Conservation (phyloP, 2,888 invertebrate species). For the Empis stercorea region DNA sequence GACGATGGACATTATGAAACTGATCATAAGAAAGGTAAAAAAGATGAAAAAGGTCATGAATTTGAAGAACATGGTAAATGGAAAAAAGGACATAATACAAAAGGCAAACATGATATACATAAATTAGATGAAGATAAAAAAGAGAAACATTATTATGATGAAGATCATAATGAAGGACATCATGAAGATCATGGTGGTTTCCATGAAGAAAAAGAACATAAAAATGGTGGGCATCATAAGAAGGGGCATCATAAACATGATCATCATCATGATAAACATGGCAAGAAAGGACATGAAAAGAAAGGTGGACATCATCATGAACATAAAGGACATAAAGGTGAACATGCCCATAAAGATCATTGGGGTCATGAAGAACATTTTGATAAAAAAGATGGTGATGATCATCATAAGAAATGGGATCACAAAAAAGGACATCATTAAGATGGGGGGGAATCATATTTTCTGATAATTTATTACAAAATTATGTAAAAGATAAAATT, state of each 20-base stretch:
- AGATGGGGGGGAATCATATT: background rate
- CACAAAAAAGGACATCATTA: constrained; percentile 40
- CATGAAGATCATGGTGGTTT: constrained; percentile 71
- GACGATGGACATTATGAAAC: constrained; percentile 31
- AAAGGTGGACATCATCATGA: constrained; percentile 70
- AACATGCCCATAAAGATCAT: constrained; percentile 64
- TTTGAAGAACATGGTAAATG: constrained; percentile 49
- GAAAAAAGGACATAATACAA: constrained; percentile 74
- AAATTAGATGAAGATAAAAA: constrained; percentile 77
- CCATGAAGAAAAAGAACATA: constrained; percentile 67
- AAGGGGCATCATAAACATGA: constrained; percentile 69
- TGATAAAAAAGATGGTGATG: constrained; percentile 68
- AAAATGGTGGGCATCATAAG: constrained; percentile 69
- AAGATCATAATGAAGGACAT: constrained; percentile 67
- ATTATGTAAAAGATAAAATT: too few species aligned
- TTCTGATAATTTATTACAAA: too few species aligned
- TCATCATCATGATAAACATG: constrained; percentile 63
- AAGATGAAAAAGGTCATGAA: constrained; percentile 40
- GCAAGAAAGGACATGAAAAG: constrained; percentile 67
- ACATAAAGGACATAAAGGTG: constrained; percentile 65
- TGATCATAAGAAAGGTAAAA: constrained; percentile 40
- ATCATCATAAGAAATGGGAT: constrained; percentile 68
- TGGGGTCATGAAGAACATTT: constrained; percentile 60
- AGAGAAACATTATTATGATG: constrained; percentile 76
- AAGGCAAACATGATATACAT: constrained; percentile 75